Base-by-base conservation (phyloP, 2,888 invertebrate genomes). In the Notodonta dromedarius region DNA sequence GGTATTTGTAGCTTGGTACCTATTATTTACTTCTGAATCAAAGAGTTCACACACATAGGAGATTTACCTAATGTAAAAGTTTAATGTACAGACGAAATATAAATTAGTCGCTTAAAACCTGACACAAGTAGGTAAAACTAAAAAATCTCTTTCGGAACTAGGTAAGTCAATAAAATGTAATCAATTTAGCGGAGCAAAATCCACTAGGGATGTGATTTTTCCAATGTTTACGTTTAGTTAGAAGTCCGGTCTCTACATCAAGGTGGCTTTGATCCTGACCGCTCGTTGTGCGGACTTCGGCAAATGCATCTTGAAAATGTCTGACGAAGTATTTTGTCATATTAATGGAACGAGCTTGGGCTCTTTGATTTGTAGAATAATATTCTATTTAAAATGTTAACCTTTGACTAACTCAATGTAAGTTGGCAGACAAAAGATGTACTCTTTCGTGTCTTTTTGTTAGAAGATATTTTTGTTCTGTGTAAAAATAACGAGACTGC, bases 231-330 rank as follows among this genome's bases (percentile, higher is more conserved):
- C 82, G 73, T 79, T 78, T 64, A 73, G 78, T 70, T 71, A 69
- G 64, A 69, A 69, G 73, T 73, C 65, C 65, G 62, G 69, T 66
- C 73, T 77, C 73, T 76, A 76, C 78, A 79, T 78, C 82, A 82
- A 74, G 63, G 67, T 73, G 67, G 64, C 81, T 86, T 86, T 85
- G 84, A 85, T 82, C 79, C 78, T 67, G 59, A 51, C 68, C 69
- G 75, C 81, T 84, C 84, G 85, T 86, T 87, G 82, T 80, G 77
- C 74, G 79, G 69, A 77, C 81, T 80, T 74, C 79, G 78, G 75
- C 74, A 77, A 82, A 83, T 82, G 81, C 82, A 76, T 77, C 79
- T 79, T 77, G 74, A 79, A 82, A 78, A 78, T 76, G 70, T 84
- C 81, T 77, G 73, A 71, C 66, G 73, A 76, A 72, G 73, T 77